Base-by-base conservation (phyloP, 2,113 vertebrate species). In the Dipodomys ordii region DNA sequence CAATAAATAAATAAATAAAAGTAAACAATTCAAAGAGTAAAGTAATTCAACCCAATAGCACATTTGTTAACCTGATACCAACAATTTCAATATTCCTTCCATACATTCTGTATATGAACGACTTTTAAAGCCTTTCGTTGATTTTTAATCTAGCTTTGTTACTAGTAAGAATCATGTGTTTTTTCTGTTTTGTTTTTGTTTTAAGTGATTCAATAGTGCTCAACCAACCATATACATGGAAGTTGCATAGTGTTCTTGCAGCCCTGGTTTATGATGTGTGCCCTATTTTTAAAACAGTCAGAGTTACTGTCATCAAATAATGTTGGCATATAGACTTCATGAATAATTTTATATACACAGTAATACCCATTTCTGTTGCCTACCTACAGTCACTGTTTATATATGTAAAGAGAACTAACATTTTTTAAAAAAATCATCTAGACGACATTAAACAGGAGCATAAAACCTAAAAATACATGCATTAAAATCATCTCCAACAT, bases 101-200 rank as follows among this genome's bases (percentile, higher is more conserved):
- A 23, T 69, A 67, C 72, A 57, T 92, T 81, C 19, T 16, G 12
- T 73, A 86, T 39, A 0, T 78, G 18, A 81, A 10, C 28, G 22
- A 83, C 2, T 91, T 92, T 95, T 92, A 44, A 23, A 20, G 77
- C 46, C 18, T 77, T 28, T 90, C 22, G 62, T 39, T 74, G 20
- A 85, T 78, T 95, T 86, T 90, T 25, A 94, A 35, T 46, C 46
- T 91, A 89, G 60, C 57, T 12, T 88, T 96, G n/a, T 95, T 80
- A 32, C 30, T 96, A 80, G 60, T 87, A 64, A 86, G 19, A 97
- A 95, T 92, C 86, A 44, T 44, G 85, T 82, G 64, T 74, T 81
- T 62, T 76, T 88, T 65, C 67, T 9, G 8, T 9, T 53, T 9
- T 13, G 53, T 57, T 57, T 57, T 13, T 57, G 12, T 16, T 57